Conservation (phyloP, 2,797 vertebrate genomes). For the Sphenodon punctatus region DNA sequence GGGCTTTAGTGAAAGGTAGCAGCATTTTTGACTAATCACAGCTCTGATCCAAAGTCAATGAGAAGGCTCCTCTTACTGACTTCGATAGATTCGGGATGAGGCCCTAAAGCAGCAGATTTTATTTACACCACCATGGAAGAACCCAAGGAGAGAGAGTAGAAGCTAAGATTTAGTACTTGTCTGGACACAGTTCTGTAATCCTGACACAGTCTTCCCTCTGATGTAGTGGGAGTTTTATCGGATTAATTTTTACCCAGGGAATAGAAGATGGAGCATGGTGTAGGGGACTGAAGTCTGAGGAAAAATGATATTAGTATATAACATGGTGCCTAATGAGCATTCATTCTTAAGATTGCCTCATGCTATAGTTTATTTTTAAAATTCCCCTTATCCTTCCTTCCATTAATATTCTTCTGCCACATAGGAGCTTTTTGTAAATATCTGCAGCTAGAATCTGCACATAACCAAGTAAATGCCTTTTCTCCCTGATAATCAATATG, state of each 20-base stretch:
- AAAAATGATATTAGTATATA: too few relatives aligned
- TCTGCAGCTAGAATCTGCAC: background rate
- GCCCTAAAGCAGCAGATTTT: slow-evolving; percentile 32
- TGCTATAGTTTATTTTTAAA: background rate
- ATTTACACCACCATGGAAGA: background rate
- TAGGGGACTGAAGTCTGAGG: background rate
- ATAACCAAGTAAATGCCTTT: background rate
- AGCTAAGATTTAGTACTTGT: background rate
- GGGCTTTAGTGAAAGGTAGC: background rate
- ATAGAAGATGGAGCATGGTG: too few relatives aligned
- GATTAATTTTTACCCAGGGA: too few relatives aligned
- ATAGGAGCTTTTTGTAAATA: rapidly evolving
- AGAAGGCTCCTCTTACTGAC: too few relatives aligned
- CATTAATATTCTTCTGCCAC: background rate
- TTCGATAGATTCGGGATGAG: too few relatives aligned
- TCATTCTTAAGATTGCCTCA: background rate
- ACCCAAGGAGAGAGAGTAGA: background rate
- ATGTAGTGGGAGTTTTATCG: background rate
- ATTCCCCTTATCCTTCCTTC: background rate
- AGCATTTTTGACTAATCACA: background rate
- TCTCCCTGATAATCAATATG: slow-evolving; percentile 3
- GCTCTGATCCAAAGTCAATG: too few relatives aligned
- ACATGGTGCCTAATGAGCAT: background rate
- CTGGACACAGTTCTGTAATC: rapidly evolving
- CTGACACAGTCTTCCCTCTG: background rate